Evolutionary conservation across 1,140 invertebrate genomes (phyloP).

Genomic region (Acyrthosiphon pisum): DNA sequence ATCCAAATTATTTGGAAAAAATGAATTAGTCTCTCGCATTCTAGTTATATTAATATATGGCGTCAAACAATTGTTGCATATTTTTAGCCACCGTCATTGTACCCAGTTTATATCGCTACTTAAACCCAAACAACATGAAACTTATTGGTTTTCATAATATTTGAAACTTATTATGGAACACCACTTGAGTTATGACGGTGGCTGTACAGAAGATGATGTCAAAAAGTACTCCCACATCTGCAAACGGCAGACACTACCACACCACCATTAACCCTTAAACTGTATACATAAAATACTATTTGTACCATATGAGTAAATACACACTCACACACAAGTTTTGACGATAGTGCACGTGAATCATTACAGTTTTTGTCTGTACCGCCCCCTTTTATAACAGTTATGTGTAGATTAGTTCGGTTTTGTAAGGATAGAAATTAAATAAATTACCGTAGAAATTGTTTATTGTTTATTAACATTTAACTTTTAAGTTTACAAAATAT

Average conservation of each 20-base stretch:
- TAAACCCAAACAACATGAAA: neutral
- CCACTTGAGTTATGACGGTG: too few species aligned
- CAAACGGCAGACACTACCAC: neutral
- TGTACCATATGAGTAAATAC: too few species aligned
- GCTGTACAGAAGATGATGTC: neutral
- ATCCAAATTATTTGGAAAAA: neutral
- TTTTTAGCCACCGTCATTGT: neutral
- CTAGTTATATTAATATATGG: neutral
- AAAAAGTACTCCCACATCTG: neutral
- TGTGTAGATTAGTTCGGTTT: neutral
- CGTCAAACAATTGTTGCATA: constrained; percentile 2
- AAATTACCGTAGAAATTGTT: neutral
- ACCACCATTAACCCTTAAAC: neutral
- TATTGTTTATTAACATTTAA: neutral
- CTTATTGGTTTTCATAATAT: constrained; percentile 33
- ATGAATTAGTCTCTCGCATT: neutral
- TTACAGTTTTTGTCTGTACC: neutral
- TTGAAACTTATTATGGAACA: constrained; percentile 8
- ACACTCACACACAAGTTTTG: too few species aligned
- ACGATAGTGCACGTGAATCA: neutral
- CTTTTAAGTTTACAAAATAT: neutral
- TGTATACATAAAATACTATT: too few species aligned
- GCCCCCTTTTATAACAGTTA: neutral
- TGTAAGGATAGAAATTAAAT: neutral
- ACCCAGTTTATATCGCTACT: neutral